Conservation (phyloP, 2,113 vertebrate genomes). For the Alosa alosa region DNA sequence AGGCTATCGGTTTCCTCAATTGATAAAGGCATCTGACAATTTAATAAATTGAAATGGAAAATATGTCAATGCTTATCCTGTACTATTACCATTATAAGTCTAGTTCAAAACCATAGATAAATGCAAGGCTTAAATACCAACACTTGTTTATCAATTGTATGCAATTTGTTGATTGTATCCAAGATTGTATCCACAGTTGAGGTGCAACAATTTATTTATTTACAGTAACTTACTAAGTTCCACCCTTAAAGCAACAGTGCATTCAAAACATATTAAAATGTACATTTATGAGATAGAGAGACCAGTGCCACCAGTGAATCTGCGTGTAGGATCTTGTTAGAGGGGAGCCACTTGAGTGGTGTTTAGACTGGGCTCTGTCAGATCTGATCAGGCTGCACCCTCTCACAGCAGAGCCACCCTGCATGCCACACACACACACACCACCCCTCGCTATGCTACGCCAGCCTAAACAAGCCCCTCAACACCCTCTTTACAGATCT, state of each 20-base stretch:
- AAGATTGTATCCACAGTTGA: too few species aligned
- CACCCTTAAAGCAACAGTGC: not conserved
- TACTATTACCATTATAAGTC: not conserved
- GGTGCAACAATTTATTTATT: too few species aligned
- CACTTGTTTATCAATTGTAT: too few species aligned
- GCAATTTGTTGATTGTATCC: too few species aligned
- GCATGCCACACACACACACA: not conserved
- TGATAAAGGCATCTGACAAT: too few species aligned
- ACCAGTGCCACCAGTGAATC: not conserved
- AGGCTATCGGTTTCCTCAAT: too few species aligned
- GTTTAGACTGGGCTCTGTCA: conserved; percentile 3
- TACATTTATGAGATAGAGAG: not conserved
- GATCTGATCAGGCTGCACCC: not conserved
- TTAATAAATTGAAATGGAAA: too few species aligned
- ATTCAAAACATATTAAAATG: not conserved
- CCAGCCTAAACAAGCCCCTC: not conserved
- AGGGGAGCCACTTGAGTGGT: not conserved
- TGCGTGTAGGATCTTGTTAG: not conserved
- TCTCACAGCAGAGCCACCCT: not conserved
- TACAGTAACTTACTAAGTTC: too few species aligned
- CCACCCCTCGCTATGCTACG: not conserved
- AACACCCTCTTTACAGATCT: too few species aligned
- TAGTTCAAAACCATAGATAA: not conserved
- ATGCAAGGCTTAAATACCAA: not conserved
- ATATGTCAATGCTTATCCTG: not conserved